Evolutionary conservation across 2,888 invertebrate species (phyloP).

Genomic region (Trachelus tabidus): DNA sequence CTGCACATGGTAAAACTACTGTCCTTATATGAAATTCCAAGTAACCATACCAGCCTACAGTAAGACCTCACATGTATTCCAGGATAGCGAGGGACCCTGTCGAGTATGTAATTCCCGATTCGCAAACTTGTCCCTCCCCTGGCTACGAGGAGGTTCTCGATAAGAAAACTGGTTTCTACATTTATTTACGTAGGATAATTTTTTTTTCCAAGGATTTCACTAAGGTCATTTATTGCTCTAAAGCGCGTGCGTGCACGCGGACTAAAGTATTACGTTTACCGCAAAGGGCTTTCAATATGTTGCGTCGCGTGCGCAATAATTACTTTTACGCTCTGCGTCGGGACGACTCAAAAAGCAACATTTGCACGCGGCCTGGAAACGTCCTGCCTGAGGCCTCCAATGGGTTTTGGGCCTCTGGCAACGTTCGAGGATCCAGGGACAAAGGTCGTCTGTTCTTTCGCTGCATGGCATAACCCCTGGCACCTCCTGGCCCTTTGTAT

Average conservation of each 20-base stretch:
- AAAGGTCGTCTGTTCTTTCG: conserved; percentile 52
- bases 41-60: neutral
- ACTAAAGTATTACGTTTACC: neutral
- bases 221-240: neutral
- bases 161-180: neutral
- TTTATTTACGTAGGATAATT: neutral
- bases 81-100: neutral
- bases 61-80: neutral
- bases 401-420: neutral
- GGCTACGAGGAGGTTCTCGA: neutral
- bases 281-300: conserved; percentile 16
- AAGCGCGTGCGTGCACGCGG: neutral
- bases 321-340: conserved; percentile 42
- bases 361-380: conserved; percentile 21
- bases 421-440: conserved; percentile 32
- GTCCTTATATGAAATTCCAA: neutral
- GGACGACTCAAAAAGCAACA: conserved; percentile 43
- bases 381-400: neutral
- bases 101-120: neutral
- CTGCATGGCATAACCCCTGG: conserved; percentile 38
- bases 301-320: conserved; percentile 48
- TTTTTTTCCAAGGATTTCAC: neutral
- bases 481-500: neutral
- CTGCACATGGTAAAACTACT: neutral
- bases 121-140: neutral